These are phyloP conservation scores for Catostylus mosaicus DNA, from an alignment of 30 jellyfish, hydroid and myxozoan species.

Conservation along the genomic window DNA sequence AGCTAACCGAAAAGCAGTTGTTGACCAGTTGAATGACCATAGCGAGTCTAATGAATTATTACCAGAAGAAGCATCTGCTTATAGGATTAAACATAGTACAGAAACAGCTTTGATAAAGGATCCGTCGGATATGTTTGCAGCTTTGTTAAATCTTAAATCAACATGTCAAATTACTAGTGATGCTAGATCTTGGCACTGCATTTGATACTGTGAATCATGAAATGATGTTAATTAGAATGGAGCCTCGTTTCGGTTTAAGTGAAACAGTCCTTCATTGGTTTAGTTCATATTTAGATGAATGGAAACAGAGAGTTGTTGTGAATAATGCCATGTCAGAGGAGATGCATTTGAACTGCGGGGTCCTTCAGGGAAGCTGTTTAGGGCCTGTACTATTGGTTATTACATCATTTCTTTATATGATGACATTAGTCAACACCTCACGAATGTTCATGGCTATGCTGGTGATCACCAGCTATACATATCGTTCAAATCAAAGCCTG, in stretches of 20 bases:
- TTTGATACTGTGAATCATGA: neutral
- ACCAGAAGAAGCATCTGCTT: slow-evolving; percentile 36
- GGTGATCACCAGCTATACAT: neutral
- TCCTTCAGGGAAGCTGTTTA: neutral
- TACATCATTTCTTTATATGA: neutral
- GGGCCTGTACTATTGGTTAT: neutral
- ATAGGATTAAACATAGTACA: slow-evolving; percentile 51
- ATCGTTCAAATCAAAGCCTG: too few species aligned
- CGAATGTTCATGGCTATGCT: neutral
- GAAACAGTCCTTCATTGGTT: slow-evolving; percentile 59
- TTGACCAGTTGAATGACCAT: slow-evolving; percentile 34
- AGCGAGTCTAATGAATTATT: slow-evolving; percentile 45
- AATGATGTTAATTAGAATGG: slow-evolving; percentile 16
- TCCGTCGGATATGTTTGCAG: slow-evolving; percentile 49
- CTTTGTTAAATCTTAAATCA: slow-evolving; percentile 39
- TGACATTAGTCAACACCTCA: neutral
- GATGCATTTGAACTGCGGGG: neutral
- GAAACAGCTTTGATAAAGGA: slow-evolving; percentile 60
- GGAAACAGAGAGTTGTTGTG: slow-evolving; percentile 21
- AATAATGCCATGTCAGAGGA: slow-evolving; percentile 2
- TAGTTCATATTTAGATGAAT: slow-evolving; percentile 17
- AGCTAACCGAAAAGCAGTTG: slow-evolving; percentile 62
- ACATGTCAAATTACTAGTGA: neutral
- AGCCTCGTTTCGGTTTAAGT: slow-evolving; percentile 31
- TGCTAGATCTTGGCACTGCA: slow-evolving; percentile 4